Conservation (phyloP, 2,888 invertebrate species). For the Euplexia lucipara region DNA sequence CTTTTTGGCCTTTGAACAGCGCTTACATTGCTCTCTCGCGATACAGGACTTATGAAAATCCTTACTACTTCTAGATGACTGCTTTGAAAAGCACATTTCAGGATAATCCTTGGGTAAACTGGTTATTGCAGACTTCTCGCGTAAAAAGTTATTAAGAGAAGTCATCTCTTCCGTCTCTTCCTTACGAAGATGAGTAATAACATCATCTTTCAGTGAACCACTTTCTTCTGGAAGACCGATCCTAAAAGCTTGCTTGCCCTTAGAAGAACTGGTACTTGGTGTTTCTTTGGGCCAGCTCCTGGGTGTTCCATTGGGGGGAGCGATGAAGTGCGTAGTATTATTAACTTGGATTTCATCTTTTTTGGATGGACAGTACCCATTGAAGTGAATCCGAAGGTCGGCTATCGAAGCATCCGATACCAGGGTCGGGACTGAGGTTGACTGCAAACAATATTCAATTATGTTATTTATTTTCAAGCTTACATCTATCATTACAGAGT, state of each 20-base stretch:
- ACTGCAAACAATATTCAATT: slow-evolving; percentile 31
- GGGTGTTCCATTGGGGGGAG: background rate
- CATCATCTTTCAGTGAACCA: background rate
- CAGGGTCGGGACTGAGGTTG: slow-evolving; percentile 49
- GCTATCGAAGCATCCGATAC: slow-evolving; percentile 56
- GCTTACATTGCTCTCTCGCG: background rate
- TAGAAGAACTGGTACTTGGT: background rate
- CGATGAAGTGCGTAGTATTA: background rate
- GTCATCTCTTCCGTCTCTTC: background rate
- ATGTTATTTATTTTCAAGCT: no score
- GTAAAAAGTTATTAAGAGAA: slow-evolving; percentile 18
- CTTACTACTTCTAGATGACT: background rate
- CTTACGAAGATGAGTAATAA: slow-evolving; percentile 1
- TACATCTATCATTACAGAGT: no score
- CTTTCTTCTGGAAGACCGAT: background rate
- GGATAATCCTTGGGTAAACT: background rate
- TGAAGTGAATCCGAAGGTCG: slow-evolving; percentile 27
- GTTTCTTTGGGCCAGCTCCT: background rate
- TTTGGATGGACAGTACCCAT: slow-evolving; percentile 22
- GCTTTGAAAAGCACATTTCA: no score
- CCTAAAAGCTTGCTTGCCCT: slow-evolving; percentile 13
- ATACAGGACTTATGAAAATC: background rate
- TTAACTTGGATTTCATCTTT: slow-evolving; percentile 13
- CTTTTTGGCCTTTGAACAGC: slow-evolving; percentile 18
- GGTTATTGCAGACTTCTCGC: background rate